Percentiles rank a stretch among this genome's conserved stretches.
phyloP scores from a whole-genome alignment of 2,888 invertebrate genomes.

The Nomada lathburiana region DNA sequence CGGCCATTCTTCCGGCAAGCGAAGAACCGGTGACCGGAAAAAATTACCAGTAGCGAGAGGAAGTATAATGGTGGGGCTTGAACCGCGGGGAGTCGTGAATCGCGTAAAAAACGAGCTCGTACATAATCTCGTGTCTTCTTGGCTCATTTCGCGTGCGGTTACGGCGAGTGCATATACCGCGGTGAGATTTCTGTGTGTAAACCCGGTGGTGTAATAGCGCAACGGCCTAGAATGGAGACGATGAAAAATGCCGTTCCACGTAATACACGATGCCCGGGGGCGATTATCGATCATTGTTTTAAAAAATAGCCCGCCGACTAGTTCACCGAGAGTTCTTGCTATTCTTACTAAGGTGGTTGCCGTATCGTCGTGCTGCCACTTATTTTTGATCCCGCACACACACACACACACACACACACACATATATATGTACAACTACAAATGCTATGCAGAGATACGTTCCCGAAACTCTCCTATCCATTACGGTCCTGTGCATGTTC shows the following conservation, averaged over 20 bases:
- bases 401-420: not conserved
- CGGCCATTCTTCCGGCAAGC: not conserved
- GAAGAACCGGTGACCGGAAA: not conserved
- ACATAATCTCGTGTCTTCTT: slow-evolving; percentile 11
- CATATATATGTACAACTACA: too few relatives aligned
- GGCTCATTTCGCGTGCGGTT: slow-evolving; percentile 17
- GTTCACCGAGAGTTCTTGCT: slow-evolving; percentile 9
- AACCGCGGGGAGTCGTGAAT: not conserved
- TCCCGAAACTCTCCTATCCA: slow-evolving; percentile 33
- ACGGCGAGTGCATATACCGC: not conserved
- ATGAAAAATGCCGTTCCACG: slow-evolving; percentile 1
- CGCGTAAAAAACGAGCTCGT: slow-evolving; percentile 1
- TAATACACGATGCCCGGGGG: not conserved
- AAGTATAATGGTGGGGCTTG: not conserved
- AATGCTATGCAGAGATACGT: not conserved
- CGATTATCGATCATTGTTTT: slow-evolving; percentile 1
- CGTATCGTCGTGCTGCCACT: not conserved
- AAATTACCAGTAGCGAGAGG: not conserved
- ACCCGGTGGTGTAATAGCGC: not conserved
- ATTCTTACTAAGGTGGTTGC: not conserved
- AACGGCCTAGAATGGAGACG: not conserved
- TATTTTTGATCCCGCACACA: slow-evolving; percentile 5
- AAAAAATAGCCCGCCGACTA: not conserved
- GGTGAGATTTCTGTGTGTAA: not conserved
- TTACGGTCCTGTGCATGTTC: slow-evolving; percentile 28